Percentiles rank a stretch among this genome's conserved stretches.
Conservation (phyloP, 2,113 vertebrate genomes). For the Aptenodytes patagonicus region DNA sequence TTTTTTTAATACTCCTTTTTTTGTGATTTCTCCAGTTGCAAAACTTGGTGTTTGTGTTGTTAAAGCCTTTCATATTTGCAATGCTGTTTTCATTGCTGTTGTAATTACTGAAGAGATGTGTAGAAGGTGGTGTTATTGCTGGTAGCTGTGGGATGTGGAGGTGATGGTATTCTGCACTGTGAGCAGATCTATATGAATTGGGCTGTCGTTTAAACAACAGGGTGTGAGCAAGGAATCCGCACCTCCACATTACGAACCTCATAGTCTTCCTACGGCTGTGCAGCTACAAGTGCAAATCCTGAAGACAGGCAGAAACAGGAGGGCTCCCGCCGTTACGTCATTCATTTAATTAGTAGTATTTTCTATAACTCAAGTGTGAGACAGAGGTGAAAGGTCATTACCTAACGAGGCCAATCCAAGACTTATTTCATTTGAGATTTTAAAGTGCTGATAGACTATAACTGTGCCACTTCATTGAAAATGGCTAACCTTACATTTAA, state of each 20-base stretch:
- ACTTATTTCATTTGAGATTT: neutral
- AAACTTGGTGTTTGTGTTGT: neutral
- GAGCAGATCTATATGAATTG: neutral
- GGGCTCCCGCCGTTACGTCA: accelerated
- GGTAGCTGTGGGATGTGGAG: neutral
- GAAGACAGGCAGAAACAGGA: neutral
- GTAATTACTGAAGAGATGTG: neutral
- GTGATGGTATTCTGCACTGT: neutral
- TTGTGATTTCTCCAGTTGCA: neutral
- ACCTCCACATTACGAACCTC: neutral
- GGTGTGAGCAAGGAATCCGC: neutral
- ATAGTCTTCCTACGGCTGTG: neutral
- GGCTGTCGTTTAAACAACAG: neutral
- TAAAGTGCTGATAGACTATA: neutral
- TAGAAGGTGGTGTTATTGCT: neutral
- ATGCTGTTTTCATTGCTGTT: neutral
- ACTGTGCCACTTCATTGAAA: neutral
- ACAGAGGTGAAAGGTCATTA: neutral
- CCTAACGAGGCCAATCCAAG: neutral
- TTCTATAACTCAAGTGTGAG: neutral
- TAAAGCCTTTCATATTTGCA: neutral
- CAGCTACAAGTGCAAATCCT: neutral
- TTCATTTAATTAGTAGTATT: neutral
- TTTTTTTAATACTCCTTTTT: neutral
- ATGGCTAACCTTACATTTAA: neutral